Conservation (phyloP, 92 coral and sea anemone species). For the Hydrozoanthus gracilis region DNA sequence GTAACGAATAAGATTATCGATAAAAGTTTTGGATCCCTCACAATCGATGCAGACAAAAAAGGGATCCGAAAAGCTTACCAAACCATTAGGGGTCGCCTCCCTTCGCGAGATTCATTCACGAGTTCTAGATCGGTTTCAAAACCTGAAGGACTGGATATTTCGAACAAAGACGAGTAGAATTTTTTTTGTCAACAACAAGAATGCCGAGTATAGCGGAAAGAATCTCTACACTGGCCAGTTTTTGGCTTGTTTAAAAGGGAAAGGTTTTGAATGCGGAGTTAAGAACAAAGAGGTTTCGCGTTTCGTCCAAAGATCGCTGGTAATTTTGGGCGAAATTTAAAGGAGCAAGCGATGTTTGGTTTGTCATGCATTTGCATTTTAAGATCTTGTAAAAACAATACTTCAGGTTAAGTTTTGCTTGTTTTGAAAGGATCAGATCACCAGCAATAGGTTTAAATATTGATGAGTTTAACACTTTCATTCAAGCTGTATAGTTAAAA, state of each 20-base stretch:
- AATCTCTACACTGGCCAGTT: background rate
- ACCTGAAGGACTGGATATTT: slow-evolving; percentile 3
- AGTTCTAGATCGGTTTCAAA: slow-evolving; percentile 38
- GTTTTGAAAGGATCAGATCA: slow-evolving; percentile 47
- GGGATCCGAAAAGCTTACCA: slow-evolving; percentile 35
- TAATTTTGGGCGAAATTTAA: background rate
- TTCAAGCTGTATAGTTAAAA: slow-evolving; percentile 13
- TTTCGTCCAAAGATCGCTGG: background rate
- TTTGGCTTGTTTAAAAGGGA: background rate
- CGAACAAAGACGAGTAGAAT: background rate
- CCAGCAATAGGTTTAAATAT: slow-evolving; percentile 28
- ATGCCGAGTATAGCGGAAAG: background rate
- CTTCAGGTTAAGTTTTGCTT: slow-evolving; percentile 4
- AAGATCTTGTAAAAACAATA: background rate
- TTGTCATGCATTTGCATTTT: background rate
- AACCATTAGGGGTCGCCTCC: slow-evolving; percentile 26
- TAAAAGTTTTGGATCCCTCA: slow-evolving; percentile 34
- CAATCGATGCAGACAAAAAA: slow-evolving; percentile 24
- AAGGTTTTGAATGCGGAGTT: background rate
- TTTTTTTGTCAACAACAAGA: background rate
- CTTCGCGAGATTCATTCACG: slow-evolving; percentile 32
- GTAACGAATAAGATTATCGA: slow-evolving; percentile 16
- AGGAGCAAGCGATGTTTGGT: background rate
- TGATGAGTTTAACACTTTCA: slow-evolving; percentile 13
- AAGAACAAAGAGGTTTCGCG: background rate